phyloP scores from a whole-genome alignment of 2,888 invertebrate species.

The Globia sparganii region DNA sequence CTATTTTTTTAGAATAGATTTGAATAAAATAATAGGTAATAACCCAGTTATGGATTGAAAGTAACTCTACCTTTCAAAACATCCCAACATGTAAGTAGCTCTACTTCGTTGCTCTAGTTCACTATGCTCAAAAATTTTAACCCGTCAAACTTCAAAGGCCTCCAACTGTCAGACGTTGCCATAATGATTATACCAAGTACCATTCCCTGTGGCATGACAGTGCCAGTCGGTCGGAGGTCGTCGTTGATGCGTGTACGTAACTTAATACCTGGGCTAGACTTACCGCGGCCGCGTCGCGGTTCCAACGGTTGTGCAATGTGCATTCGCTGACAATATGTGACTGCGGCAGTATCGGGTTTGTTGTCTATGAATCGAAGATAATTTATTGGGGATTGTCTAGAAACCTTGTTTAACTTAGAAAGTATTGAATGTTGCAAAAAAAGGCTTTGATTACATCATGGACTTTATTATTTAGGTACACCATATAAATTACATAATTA shows the following conservation, averaged over 20 bases:
- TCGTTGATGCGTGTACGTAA: conserved; percentile 81
- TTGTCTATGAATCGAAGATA: conserved; percentile 38
- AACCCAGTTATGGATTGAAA: background rate
- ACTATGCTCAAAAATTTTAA: background rate
- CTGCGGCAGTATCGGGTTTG: conserved; percentile 71
- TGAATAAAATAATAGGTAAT: conserved; percentile 13
- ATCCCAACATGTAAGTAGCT: conserved; percentile 2
- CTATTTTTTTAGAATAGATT: background rate
- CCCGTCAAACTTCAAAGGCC: conserved; percentile 32
- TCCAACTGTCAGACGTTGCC: conserved; percentile 47
- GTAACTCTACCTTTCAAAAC: conserved; percentile 17
- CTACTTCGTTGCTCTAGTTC: conserved; percentile 12
- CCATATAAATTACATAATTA: too few relatives aligned
- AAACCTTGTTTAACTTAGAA: background rate
- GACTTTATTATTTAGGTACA: too few relatives aligned
- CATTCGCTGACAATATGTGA: conserved; percentile 71
- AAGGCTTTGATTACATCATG: background rate
- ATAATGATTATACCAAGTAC: conserved; percentile 58
- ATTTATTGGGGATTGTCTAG: background rate
- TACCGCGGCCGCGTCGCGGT: conserved; percentile 80
- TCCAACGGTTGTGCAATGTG: conserved; percentile 81
- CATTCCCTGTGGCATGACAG: conserved; percentile 56
- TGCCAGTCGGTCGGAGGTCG: conserved; percentile 76
- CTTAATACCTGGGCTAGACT: conserved; percentile 75
- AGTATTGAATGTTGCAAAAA: background rate